These are phyloP conservation scores for Lagocephalus sceleratus DNA, from an alignment of 2,797 vertebrate species.

Conservation along the genomic window DNA sequence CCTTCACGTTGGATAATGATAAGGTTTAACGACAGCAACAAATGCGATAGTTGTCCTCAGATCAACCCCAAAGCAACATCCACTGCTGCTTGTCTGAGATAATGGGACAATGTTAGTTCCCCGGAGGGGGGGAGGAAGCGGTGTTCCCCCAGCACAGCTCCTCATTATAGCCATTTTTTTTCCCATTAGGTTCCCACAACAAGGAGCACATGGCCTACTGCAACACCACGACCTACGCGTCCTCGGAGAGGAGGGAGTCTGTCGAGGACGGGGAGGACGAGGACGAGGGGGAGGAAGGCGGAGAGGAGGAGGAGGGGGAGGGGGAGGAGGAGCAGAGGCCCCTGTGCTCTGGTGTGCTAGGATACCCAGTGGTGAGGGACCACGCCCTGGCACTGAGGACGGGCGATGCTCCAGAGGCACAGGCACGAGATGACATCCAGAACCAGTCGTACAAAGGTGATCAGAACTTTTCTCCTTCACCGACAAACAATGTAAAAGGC, in stretches of 20 bases:
- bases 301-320: conserved; percentile 66
- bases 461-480: background rate
- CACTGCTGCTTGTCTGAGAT: conserved; percentile 12
- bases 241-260: conserved; percentile 72
- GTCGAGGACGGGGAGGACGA: conserved; percentile 44
- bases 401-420: conserved; percentile 63
- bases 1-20: too few species aligned
- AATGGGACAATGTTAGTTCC: conserved; percentile 37
- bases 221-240: conserved; percentile 66
- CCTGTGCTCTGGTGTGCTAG: conserved; percentile 80
- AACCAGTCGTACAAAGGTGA: conserved; percentile 83
- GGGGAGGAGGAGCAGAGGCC: conserved; percentile 87
- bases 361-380: conserved; percentile 80
- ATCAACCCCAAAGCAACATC: conserved; percentile 31
- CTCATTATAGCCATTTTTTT: conserved; percentile 35
- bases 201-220: conserved; percentile 62
- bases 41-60: conserved; percentile 41
- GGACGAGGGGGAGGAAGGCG: background rate
- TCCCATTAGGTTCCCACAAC: conserved; percentile 58
- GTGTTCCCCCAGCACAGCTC: conserved; percentile 8
- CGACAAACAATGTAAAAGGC: background rate
- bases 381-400: conserved; percentile 74
- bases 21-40: too few species aligned
- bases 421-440: conserved; percentile 66
- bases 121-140: conserved; percentile 26